A percentile compares a stretch with the other conserved stretches of the same genome.
Conservation (phyloP, 1,140 invertebrate species). For the Arctopsyche grandis region DNA sequence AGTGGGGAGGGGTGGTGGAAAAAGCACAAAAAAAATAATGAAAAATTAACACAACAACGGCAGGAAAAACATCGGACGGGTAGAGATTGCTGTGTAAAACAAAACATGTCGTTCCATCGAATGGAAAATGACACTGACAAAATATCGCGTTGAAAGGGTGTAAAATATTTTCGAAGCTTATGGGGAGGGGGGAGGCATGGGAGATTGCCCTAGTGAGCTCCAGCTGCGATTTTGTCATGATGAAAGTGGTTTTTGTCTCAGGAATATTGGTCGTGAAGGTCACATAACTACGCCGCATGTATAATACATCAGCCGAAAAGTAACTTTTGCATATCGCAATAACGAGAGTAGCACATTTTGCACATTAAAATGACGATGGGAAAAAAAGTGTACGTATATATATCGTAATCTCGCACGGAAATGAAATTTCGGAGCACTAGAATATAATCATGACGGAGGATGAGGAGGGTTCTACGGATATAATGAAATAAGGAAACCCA, state of each 20-base stretch:
- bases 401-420: too few relatives aligned
- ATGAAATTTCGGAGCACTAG: too few relatives aligned
- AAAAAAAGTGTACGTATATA: too few relatives aligned
- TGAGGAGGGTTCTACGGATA: neutral
- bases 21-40: neutral
- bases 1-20: neutral
- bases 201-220: constrained; percentile 27
- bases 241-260: constrained; percentile 45
- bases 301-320: too few relatives aligned
- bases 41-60: neutral
- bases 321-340: too few relatives aligned
- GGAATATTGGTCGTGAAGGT: constrained; percentile 10
- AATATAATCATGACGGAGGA: too few relatives aligned
- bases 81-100: constrained; percentile 12
- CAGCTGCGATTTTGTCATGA: constrained; percentile 48
- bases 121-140: constrained; percentile 43
- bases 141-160: constrained; percentile 44
- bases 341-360: too few relatives aligned
- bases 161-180: constrained; percentile 46
- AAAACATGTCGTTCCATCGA: constrained; percentile 24
- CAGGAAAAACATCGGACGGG: neutral
- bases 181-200: too few relatives aligned
- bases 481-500: constrained; percentile 30
- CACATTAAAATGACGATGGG: too few relatives aligned
- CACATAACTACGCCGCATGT: neutral